Base-by-base conservation (phyloP, 2,113 vertebrate genomes). In the Rhynchomys soricoides region DNA sequence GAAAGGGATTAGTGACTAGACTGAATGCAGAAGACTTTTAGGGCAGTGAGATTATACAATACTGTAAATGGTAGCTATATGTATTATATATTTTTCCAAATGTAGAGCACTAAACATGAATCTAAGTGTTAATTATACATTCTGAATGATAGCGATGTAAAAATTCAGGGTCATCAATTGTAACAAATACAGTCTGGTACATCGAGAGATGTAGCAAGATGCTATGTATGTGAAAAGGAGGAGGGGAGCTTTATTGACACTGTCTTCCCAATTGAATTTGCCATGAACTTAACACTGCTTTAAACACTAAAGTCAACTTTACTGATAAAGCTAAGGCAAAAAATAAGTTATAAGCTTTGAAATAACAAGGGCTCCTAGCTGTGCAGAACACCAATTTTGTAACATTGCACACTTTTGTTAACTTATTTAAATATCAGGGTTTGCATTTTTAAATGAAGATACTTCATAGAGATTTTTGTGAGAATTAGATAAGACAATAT, bases 361-460 rank as follows among this genome's bases (percentile, higher is more conserved):
- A 93, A 6, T 83, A 55, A 82, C 45, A 78, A 40, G 59, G 45
- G 26, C 71, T 86, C 79, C 17, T 48, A 89, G 9, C 1, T 93
- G 13, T 91, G 6, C 21, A 70, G 62, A 91, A 86, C 62, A 74
- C 37, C 40, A 93, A 34, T 2, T 91, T 7, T 43, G 16, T 91
- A 52, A 89, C 7, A 24, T 62, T 81, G 1, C 6, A 64, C 2
- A 21, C 86, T 66, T 97, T 83, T n/a, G 19, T 83, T 91, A 91
- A 52, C 7, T 12, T 89, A 26, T 64, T 94, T 75, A 52, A 90
- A 11, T 26, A 10, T 87, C 66, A 70, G n/a, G 62, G 77, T 95
- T 93, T 70, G 62, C 75, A 86, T 55, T 91, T 92, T 89, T 57
- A 70, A 89, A 93, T 94, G 29, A 89, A 52, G 40, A 66, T 59